Evolutionary conservation across 2,797 vertebrate species (phyloP).

Genomic region (Platalea minor): DNA sequence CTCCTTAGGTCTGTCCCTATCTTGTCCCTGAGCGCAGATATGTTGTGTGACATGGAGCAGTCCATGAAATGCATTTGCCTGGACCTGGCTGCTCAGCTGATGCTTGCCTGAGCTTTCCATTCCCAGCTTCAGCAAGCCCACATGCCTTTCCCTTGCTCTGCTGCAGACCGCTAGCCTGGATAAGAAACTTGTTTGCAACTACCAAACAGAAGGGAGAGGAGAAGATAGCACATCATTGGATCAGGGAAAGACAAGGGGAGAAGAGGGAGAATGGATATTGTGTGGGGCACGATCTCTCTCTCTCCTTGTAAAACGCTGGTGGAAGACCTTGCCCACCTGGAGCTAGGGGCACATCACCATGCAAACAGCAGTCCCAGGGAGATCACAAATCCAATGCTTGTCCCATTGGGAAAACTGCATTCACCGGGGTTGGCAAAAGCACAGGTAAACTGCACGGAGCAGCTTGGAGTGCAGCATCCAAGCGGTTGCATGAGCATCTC

Average conservation of each 20-base stretch:
- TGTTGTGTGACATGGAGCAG: not conserved
- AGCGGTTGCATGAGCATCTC: not conserved
- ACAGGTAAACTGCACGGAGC: not conserved
- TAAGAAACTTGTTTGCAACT: not conserved
- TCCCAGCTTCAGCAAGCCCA: not conserved
- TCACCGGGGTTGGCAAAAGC: not conserved
- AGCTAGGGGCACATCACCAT: accelerated
- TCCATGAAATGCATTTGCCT: not conserved
- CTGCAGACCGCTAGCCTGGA: not conserved
- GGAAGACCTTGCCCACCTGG: not conserved
- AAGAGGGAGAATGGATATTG: accelerated
- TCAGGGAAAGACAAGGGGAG: not conserved
- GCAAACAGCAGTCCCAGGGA: not conserved
- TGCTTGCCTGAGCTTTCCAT: not conserved
- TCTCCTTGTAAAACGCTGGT: not conserved
- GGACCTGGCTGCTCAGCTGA: not conserved
- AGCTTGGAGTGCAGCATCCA: not conserved
- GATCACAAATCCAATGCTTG: no score
- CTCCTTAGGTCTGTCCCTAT: not conserved
- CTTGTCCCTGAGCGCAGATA: not conserved
- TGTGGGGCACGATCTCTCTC: no score
- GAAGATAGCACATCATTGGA: not conserved
- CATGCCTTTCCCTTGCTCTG: not conserved
- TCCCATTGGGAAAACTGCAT: not conserved
- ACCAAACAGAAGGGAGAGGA: not conserved